Evolutionary conservation across 2,888 invertebrate genomes (phyloP).

Genomic region (Drosophila pegasa): DNA sequence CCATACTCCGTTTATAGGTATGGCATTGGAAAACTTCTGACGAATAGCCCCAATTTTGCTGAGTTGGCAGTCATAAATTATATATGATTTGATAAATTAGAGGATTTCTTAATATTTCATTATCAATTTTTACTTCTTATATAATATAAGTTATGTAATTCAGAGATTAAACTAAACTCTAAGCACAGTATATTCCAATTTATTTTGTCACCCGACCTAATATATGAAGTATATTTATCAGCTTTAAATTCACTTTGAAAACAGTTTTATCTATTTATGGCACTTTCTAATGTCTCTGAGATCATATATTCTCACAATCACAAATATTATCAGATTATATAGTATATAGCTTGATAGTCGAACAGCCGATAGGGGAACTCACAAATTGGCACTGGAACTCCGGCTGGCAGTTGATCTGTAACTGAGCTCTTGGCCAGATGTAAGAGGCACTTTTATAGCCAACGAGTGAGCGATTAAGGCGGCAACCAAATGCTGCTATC

Average conservation of each 20-base stretch:
- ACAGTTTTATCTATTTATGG: background rate
- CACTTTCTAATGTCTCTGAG: background rate
- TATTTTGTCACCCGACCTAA: too few species aligned
- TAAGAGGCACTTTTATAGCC: constrained; percentile 46
- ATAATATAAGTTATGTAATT: constrained; percentile 3
- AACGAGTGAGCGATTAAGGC: constrained; percentile 6
- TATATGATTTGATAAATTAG: constrained; percentile 5
- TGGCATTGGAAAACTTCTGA: constrained; percentile 7
- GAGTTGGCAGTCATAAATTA: constrained; percentile 11
- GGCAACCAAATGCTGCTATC: constrained; percentile 27
- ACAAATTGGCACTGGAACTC: constrained; percentile 40
- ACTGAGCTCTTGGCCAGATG: constrained; percentile 41
- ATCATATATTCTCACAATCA: constrained; percentile 10
- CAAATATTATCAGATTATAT: constrained; percentile 5
- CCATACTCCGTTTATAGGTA: constrained; percentile 5
- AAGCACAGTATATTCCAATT: background rate
- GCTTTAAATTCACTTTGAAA: background rate
- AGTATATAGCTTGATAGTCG: background rate
- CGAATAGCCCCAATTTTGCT: constrained; percentile 30
- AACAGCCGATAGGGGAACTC: constrained; percentile 25
- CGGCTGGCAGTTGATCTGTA: constrained; percentile 31
- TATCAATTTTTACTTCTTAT: background rate
- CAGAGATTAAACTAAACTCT: background rate
- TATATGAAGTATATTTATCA: background rate
- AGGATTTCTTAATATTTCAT: background rate